Percentiles rank a stretch among this genome's conserved stretches.
phyloP scores from a whole-genome alignment of 1,140 invertebrate genomes.

The Bombus turneri region DNA sequence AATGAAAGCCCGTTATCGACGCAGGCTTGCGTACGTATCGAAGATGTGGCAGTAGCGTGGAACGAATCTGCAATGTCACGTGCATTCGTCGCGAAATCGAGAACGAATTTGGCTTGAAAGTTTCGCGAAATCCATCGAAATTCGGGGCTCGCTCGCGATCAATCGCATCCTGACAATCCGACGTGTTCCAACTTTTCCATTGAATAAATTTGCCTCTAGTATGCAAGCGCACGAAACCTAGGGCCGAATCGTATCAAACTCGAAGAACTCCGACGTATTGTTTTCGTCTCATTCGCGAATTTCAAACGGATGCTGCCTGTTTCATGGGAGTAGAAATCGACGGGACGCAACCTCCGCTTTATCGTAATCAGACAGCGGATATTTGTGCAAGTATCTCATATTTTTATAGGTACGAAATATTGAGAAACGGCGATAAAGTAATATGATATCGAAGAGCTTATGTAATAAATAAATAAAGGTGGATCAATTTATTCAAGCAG shows the following conservation, averaged over 20 bases:
- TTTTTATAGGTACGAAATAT: no score
- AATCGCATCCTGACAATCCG: slow-evolving; percentile 10
- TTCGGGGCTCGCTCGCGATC: background rate
- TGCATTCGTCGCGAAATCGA: background rate
- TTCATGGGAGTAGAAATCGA: background rate
- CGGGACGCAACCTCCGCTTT: background rate
- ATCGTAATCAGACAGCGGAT: background rate
- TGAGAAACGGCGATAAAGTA: no score
- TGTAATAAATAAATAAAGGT: no score
- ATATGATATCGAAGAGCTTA: no score
- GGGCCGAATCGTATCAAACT: background rate
- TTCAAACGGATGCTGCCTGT: background rate
- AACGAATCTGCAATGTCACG: background rate
- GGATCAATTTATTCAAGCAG: no score
- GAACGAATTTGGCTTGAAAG: background rate
- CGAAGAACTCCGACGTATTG: background rate
- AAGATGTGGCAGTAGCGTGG: background rate
- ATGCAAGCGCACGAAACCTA: background rate
- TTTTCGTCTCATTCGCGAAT: background rate
- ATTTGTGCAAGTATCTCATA: background rate
- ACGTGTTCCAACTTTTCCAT: slow-evolving; percentile 46
- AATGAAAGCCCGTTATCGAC: background rate
- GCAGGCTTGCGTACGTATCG: background rate
- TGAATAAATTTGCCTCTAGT: slow-evolving; percentile 46
- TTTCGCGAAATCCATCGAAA: background rate